Conservation (phyloP, 2,797 vertebrate species). For the Cyclopterus lumpus region DNA sequence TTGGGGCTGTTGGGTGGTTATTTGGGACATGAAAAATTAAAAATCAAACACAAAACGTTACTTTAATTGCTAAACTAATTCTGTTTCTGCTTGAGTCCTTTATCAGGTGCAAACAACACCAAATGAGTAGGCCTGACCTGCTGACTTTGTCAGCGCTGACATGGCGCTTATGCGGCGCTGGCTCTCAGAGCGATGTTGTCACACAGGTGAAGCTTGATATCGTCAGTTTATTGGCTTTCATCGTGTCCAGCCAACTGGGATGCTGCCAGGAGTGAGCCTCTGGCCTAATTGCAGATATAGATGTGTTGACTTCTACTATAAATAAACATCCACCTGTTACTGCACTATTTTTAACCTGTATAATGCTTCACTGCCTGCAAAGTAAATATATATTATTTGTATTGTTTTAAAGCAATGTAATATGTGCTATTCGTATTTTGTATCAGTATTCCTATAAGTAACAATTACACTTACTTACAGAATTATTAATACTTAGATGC, state of each 20-base stretch:
- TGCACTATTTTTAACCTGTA: neutral
- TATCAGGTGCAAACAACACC: neutral
- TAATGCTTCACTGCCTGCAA: neutral
- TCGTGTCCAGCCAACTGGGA: slow-evolving; percentile 50
- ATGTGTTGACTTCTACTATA: slow-evolving; percentile 31
- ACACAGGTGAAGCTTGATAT: slow-evolving; percentile 41
- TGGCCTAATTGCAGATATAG: slow-evolving; percentile 40
- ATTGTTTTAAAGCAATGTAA: neutral
- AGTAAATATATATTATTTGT: neutral
- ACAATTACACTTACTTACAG: neutral
- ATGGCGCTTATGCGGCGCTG: no score
- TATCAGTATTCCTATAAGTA: neutral
- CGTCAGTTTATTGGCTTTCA: slow-evolving; percentile 41
- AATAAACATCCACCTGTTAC: slow-evolving; percentile 5
- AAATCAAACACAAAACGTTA: neutral
- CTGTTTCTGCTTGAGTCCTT: neutral
- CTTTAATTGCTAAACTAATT: neutral
- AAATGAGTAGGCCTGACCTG: neutral
- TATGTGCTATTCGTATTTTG: neutral
- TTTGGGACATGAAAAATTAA: neutral
- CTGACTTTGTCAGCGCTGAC: slow-evolving; percentile 35
- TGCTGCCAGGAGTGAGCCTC: slow-evolving; percentile 25
- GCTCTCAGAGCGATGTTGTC: slow-evolving; percentile 21
- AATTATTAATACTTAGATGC: neutral
- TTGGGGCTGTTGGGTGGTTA: neutral